phyloP scores from a whole-genome alignment of 2,113 vertebrate genomes.

The Xenopus borealis region DNA sequence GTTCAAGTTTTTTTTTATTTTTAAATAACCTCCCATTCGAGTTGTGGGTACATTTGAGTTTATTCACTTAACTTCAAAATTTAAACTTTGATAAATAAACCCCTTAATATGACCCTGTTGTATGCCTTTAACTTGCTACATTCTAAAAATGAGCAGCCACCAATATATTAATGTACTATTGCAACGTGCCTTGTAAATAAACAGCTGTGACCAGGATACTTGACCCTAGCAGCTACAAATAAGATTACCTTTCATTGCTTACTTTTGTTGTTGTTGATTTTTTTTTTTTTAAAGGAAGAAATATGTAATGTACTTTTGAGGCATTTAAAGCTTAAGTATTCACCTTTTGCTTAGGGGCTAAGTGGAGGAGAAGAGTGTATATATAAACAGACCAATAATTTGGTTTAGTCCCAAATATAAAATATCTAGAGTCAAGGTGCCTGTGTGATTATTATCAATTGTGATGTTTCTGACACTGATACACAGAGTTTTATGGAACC shows the following conservation, averaged over 20 bases:
- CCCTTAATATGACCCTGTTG: too few relatives aligned
- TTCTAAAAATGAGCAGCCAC: too few relatives aligned
- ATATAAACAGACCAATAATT: constrained; percentile 71
- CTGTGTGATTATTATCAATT: constrained; percentile 88
- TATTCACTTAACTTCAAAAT: too few relatives aligned
- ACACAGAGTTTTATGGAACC: constrained; percentile 70
- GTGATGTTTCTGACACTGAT: constrained; percentile 82
- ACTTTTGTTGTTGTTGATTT: constrained; percentile 33
- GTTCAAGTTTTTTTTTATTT: too few relatives aligned
- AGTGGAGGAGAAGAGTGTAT: constrained; percentile 30
- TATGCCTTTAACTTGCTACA: too few relatives aligned
- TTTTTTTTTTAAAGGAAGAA: constrained; percentile 43
- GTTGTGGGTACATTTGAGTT: too few relatives aligned
- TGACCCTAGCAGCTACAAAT: constrained; percentile 20
- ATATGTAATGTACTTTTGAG: constrained; percentile 48
- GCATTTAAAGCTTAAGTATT: constrained; percentile 25
- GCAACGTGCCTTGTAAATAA: not conserved
- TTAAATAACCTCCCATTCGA: too few relatives aligned
- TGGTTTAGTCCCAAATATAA: constrained; percentile 84
- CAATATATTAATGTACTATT: not conserved
- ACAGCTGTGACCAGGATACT: constrained; percentile 23
- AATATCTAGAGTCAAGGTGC: constrained; percentile 77
- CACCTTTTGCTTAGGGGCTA: constrained; percentile 19
- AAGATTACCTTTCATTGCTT: constrained; percentile 58
- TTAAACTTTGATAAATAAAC: too few relatives aligned